These are phyloP conservation scores for Scartelaos histophorus DNA, from an alignment of 2,113 vertebrate species.

Conservation along the genomic window DNA sequence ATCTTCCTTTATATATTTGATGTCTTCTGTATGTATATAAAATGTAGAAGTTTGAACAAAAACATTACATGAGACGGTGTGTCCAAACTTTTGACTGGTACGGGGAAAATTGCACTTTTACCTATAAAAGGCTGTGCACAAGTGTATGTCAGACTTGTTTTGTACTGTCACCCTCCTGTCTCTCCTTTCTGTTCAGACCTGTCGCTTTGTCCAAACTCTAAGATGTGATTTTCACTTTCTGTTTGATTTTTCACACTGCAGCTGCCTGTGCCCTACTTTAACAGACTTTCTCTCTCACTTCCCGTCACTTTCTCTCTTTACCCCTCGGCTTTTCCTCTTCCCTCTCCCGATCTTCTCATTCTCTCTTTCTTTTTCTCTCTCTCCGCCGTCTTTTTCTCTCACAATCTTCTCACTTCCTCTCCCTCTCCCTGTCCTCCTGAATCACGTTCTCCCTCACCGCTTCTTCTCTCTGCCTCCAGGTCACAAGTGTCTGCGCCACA, in stretches of 20 bases:
- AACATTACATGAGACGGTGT: no score
- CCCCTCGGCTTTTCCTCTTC: background rate
- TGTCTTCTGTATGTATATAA: no score
- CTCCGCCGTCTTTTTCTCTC: background rate
- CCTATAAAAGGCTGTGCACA: no score
- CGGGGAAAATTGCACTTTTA: no score
- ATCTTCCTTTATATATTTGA: no score
- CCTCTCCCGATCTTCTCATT: background rate
- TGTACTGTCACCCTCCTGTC: slow-evolving; percentile 28
- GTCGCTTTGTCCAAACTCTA: background rate
- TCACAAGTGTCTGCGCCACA: slow-evolving; percentile 89
- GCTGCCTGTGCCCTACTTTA: background rate
- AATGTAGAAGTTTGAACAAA: no score
- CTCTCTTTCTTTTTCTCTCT: background rate
- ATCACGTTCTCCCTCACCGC: background rate
- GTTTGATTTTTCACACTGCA: slow-evolving; percentile 1
- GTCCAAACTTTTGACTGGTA: no score
- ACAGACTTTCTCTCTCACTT: background rate
- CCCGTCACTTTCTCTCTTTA: background rate
- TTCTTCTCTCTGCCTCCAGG: slow-evolving; percentile 71
- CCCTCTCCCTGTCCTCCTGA: background rate
- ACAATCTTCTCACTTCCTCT: background rate
- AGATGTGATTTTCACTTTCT: slow-evolving; percentile 6
- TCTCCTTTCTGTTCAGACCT: slow-evolving; percentile 34
- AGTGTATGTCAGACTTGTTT: background rate